A percentile compares a stretch with the other conserved stretches of the same genome.
Evolutionary conservation across 1,140 invertebrate species (phyloP).

Genomic region (Drosophila setifemur): DNA sequence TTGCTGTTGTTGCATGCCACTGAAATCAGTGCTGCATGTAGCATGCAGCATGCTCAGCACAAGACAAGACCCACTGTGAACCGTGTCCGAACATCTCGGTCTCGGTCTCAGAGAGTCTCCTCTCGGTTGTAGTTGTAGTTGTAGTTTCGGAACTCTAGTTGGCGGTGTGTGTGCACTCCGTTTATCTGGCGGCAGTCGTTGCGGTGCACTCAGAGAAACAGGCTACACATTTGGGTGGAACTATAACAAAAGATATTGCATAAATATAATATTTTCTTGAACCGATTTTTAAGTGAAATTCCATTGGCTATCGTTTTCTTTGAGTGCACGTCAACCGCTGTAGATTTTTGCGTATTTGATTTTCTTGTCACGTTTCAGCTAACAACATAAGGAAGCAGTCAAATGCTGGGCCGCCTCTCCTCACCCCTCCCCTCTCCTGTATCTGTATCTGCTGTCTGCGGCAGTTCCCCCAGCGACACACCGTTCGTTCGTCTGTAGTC

Average conservation of each 20-base stretch:
- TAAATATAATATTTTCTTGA: too few species aligned
- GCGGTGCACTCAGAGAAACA: too few species aligned
- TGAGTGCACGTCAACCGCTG: constrained; percentile 10
- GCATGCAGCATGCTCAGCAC: constrained; percentile 25
- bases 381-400: constrained; percentile 80
- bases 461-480: constrained; percentile 22
- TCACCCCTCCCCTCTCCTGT: constrained; percentile 17
- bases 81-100: constrained; percentile 47
- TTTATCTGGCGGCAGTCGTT: not conserved
- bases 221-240: too few species aligned
- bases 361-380: constrained; percentile 78
- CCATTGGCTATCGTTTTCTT: constrained; percentile 8
- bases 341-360: constrained; percentile 74
- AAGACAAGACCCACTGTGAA: constrained; percentile 51
- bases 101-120: not conserved
- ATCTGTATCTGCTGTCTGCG: not conserved
- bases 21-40: constrained; percentile 57
- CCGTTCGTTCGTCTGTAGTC: constrained; percentile 34
- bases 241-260: too few species aligned
- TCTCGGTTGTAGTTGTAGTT: not conserved
- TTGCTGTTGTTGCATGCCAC: constrained; percentile 44
- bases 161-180: constrained; percentile 17
- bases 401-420: constrained; percentile 50
- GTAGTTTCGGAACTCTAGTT: constrained; percentile 12
- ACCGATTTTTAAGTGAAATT: too few species aligned